Evolutionary conservation across 2,888 invertebrate species (phyloP).

Genomic region (Hybos culiciformis): DNA sequence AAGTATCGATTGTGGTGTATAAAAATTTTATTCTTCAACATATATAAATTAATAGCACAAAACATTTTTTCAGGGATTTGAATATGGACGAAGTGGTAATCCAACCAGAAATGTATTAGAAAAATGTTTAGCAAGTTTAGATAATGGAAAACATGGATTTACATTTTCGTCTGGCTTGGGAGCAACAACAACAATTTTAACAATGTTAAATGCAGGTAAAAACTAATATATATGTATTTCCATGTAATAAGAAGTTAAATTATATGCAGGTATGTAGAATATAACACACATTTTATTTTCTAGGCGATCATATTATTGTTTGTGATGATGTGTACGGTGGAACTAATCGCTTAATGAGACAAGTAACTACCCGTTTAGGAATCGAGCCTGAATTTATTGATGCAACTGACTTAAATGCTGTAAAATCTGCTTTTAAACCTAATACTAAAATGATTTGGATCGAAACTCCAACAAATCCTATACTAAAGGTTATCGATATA

Average conservation of each 20-base stretch:
- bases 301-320: slow-evolving; percentile 80
- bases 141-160: slow-evolving; percentile 72
- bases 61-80: slow-evolving; percentile 58
- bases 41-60: no score
- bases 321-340: slow-evolving; percentile 95
- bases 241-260: no score
- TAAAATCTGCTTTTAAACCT: slow-evolving; percentile 55
- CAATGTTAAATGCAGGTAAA: slow-evolving; percentile 66
- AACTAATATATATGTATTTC: no score
- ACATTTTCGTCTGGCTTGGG: slow-evolving; percentile 86
- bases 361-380: slow-evolving; percentile 50
- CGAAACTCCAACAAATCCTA: slow-evolving; percentile 93
- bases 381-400: slow-evolving; percentile 68
- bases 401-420: slow-evolving; percentile 48
- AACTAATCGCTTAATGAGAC: slow-evolving; percentile 62
- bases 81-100: slow-evolving; percentile 89
- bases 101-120: slow-evolving; percentile 84
- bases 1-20: no score
- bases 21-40: no score
- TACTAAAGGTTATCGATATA: slow-evolving; percentile 81
- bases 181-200: slow-evolving; percentile 59
- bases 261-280: no score
- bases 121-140: slow-evolving; percentile 76
- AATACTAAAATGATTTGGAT: slow-evolving; percentile 90
- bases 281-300: no score